Conservation (phyloP, 2,113 vertebrate genomes). For the Columba janthina region DNA sequence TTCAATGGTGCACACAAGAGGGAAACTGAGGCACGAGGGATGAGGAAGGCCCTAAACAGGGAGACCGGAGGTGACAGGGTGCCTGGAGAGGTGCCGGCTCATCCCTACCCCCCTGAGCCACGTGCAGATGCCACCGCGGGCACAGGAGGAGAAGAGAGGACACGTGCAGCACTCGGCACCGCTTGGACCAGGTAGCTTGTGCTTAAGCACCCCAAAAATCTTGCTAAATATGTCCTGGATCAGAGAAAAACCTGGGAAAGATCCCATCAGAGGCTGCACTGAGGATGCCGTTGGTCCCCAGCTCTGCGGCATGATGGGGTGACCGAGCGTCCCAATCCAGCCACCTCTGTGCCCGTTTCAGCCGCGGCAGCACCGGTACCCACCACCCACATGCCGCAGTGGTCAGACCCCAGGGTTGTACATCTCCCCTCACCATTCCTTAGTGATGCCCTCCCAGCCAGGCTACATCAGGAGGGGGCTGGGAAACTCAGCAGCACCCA, state of each 20-base stretch:
- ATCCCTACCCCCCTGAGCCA: background rate
- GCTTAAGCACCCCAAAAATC: background rate
- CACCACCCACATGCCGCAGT: accelerated
- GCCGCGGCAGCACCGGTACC: background rate
- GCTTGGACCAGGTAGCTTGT: background rate
- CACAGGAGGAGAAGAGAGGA: background rate
- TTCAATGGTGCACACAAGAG: accelerated
- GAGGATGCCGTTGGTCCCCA: background rate
- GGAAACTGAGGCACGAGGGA: background rate
- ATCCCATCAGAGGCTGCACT: background rate
- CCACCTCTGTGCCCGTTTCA: background rate
- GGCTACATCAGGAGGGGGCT: background rate
- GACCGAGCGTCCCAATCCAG: accelerated
- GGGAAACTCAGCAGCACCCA: background rate
- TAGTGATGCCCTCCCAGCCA: too few relatives aligned
- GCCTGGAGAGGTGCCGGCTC: background rate
- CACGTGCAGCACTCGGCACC: background rate
- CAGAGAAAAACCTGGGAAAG: background rate
- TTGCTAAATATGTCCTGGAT: background rate
- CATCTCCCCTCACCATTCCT: too few relatives aligned
- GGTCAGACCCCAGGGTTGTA: background rate
- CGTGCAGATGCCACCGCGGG: background rate
- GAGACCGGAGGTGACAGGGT: accelerated
- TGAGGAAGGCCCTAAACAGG: background rate
- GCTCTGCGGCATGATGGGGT: accelerated